phyloP scores from a whole-genome alignment of 2,888 invertebrate species.

The Amphimallon solstitiale region DNA sequence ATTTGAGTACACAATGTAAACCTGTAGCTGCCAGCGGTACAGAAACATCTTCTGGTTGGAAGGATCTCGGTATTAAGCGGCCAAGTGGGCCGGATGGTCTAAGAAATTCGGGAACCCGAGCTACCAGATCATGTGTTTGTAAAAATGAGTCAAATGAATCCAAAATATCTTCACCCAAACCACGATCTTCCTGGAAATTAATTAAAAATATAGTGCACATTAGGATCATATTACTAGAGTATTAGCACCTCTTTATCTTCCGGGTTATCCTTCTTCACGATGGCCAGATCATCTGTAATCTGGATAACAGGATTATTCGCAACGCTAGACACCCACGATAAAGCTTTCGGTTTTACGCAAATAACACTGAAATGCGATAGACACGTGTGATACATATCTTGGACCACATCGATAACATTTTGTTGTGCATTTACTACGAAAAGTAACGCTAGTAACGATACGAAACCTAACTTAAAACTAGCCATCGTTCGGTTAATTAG shows the following conservation, averaged over 20 bases:
- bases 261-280: constrained; percentile 72
- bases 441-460: constrained; percentile 43
- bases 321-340: constrained; percentile 78
- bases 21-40: constrained; percentile 74
- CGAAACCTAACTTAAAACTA: constrained; percentile 48
- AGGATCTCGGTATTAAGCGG: constrained; percentile 72
- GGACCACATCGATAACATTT: constrained; percentile 72
- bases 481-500: constrained; percentile 48
- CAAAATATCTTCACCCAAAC: constrained; percentile 70
- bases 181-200: constrained; percentile 65
- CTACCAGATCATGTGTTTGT: constrained; percentile 78
- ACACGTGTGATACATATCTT: constrained; percentile 75
- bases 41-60: constrained; percentile 74
- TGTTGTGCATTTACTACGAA: constrained; percentile 44
- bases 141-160: constrained; percentile 80
- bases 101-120: constrained; percentile 76
- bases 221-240: background rate
- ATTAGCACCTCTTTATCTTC: constrained; percentile 52
- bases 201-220: background rate
- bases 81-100: constrained; percentile 68
- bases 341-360: constrained; percentile 82
- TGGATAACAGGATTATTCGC: constrained; percentile 75
- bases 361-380: constrained; percentile 74
- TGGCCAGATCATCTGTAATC: constrained; percentile 79
- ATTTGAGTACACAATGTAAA: background rate